Percentiles rank a stretch among this genome's conserved stretches.
Conservation (phyloP, 2,888 invertebrate species). For the Temnothorax ravouxi region DNA sequence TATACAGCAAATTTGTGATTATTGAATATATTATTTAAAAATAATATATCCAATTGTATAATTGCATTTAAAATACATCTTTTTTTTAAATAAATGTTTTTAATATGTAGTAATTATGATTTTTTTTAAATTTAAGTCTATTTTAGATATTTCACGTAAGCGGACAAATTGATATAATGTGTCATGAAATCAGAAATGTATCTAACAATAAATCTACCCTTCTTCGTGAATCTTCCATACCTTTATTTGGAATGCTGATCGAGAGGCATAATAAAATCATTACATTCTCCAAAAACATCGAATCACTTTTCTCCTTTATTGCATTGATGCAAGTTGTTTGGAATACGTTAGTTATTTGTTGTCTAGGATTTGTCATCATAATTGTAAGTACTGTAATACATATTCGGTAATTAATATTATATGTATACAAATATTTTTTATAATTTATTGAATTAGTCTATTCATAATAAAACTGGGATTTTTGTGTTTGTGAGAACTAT, state of each 20-base stretch:
- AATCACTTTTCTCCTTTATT: conserved; percentile 32
- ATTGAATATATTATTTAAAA: not conserved
- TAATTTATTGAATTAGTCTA: conserved; percentile 49
- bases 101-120: not conserved
- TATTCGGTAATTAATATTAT: not conserved
- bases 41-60: not conserved
- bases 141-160: conserved; percentile 48
- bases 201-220: not conserved
- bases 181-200: conserved; percentile 12
- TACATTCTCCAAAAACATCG: not conserved
- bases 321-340: conserved; percentile 63
- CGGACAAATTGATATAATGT: conserved; percentile 52
- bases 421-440: not conserved
- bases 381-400: conserved; percentile 56
- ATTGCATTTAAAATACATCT: not conserved
- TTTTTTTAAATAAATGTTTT: not conserved
- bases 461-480: conserved; percentile 21
- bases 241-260: conserved; percentile 27
- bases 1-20: not conserved
- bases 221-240: not conserved
- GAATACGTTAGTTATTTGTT: conserved; percentile 62
- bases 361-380: conserved; percentile 62
- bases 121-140: not conserved
- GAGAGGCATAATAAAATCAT: conserved; percentile 39
- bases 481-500: conserved; percentile 53